Evolutionary conservation across 2,113 vertebrate genomes (phyloP).

Genomic region (Bungarus multicinctus): DNA sequence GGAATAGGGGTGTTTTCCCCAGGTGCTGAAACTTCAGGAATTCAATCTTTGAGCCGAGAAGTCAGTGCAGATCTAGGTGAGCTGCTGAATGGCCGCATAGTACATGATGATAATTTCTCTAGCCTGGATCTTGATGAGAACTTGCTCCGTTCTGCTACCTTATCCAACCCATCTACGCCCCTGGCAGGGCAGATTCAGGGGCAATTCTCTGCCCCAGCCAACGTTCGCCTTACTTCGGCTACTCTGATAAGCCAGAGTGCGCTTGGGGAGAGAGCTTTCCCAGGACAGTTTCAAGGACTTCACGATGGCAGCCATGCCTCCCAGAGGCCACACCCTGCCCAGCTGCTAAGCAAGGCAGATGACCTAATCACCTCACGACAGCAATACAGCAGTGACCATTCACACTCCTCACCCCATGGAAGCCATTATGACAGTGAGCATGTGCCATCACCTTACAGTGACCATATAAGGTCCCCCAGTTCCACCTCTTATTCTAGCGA

Average conservation of each 20-base stretch:
- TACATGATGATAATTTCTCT: conserved; percentile 90
- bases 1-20: conserved; percentile 86
- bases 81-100: conserved; percentile 89
- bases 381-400: conserved; percentile 85
- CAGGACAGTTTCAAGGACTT: conserved; percentile 81
- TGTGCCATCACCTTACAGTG: conserved; percentile 92
- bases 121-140: conserved; percentile 94
- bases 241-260: conserved; percentile 84
- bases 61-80: conserved; percentile 84
- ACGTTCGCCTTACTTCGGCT: conserved; percentile 80
- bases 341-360: conserved; percentile 88
- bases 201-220: conserved; percentile 76
- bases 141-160: conserved; percentile 85
- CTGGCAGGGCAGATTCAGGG: conserved; percentile 82
- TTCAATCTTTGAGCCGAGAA: conserved; percentile 79
- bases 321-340: conserved; percentile 82
- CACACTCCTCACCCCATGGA: conserved; percentile 86
- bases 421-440: conserved; percentile 97
- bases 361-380: conserved; percentile 82
- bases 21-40: conserved; percentile 80
- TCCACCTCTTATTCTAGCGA: conserved; percentile 78
- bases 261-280: conserved; percentile 87
- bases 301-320: conserved; percentile 81
- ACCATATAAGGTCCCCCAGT: conserved; percentile 92
- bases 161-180: conserved; percentile 78